Evolutionary conservation across 2,113 vertebrate species (phyloP), one percentile per base, ranked within the genome.

Genomic region (Phylloscopus trochiloides): DNA sequence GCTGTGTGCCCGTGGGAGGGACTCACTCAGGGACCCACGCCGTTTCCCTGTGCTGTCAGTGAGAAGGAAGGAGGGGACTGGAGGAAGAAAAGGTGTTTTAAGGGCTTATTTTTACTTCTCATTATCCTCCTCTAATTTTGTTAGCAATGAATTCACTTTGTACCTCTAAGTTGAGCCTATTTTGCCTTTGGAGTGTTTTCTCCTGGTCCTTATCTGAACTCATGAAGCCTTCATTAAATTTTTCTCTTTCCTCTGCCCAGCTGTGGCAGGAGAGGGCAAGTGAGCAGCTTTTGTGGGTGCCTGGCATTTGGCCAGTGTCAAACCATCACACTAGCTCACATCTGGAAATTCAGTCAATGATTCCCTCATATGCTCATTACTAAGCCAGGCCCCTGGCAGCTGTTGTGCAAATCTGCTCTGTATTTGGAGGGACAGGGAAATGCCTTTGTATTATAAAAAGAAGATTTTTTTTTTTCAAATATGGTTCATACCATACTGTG

Each of bases 21-120:
- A 57, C 54, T 57, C 54, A 57, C 18, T 45, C 43, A 45, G 43
- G 18, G 18, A 45, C 19, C 26, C 31, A 22, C 0, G 0, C 3
- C 20, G 21, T 32, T 8, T 47, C 10, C 14, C 21, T 32, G 16
- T 0, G 4, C 50, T 45, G 26, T 15, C 1, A 1, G 21, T 3
- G 6, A 26, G 21, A 67, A 4, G n/a, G 14, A 48, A 11, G 51
- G 51, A 52, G 22, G 42, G 10, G 15, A 31, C 0, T 52, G 17
- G 58, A 31, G 22, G 52, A 54, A 26, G 14, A 50, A 31, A 48
- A 57, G 17, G 22, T 50, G 18, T 4, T 68, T 68, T 15, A 40
- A 18, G 15, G 14, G 22, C 29, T 58, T 48, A 1, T n/a, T 59
- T 80, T 82, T n/a, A 50, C 7, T 50, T 59, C 29, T 24, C 19